Percentiles rank a stretch among this genome's conserved stretches.
phyloP scores from a whole-genome alignment of 2,888 invertebrate species.

The Drosophila mimetica region DNA sequence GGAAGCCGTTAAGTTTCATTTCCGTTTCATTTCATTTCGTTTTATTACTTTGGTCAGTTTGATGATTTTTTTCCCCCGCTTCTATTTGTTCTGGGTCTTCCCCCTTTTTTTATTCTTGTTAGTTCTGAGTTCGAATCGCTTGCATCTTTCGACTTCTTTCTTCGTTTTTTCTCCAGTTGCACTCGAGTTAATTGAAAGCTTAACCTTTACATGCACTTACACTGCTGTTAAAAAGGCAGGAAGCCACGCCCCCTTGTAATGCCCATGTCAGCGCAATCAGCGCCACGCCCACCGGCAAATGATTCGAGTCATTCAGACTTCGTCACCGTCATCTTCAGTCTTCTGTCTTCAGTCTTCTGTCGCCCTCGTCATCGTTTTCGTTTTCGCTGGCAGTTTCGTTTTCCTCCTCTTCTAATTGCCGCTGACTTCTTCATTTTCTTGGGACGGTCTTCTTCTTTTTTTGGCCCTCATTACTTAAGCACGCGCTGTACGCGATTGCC shows the following conservation, averaged over 20 bases:
- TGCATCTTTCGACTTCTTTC: slow-evolving; percentile 7
- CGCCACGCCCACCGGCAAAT: slow-evolving; percentile 42
- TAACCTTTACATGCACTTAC: slow-evolving; percentile 58
- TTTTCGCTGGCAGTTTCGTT: slow-evolving; percentile 26
- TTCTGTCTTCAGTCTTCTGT: slow-evolving; percentile 18
- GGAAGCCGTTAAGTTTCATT: slow-evolving; percentile 79
- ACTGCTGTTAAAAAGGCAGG: slow-evolving; percentile 3
- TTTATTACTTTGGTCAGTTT: slow-evolving; percentile 79
- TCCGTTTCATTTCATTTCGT: slow-evolving; percentile 79
- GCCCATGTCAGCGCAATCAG: slow-evolving; percentile 47
- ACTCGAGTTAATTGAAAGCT: slow-evolving; percentile 68
- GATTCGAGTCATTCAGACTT: slow-evolving; percentile 51
- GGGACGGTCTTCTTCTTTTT: slow-evolving; percentile 10
- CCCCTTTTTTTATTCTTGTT: slow-evolving; percentile 42
- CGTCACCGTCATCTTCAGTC: slow-evolving; percentile 10
- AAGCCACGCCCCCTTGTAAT: slow-evolving; percentile 43
- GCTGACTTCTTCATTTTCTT: slow-evolving; percentile 49
- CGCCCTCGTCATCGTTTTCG: slow-evolving; percentile 25
- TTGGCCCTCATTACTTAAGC: slow-evolving; percentile 71
- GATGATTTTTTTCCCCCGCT: slow-evolving; percentile 17
- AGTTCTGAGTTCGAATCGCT: slow-evolving; percentile 53
- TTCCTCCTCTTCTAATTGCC: slow-evolving; percentile 62
- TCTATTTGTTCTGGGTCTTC: not conserved
- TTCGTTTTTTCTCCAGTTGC: slow-evolving; percentile 14
- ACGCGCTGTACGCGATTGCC: slow-evolving; percentile 54